These are phyloP conservation scores for Eristalis arbustorum DNA, from an alignment of 2,888 invertebrate genomes.

Conservation along the genomic window DNA sequence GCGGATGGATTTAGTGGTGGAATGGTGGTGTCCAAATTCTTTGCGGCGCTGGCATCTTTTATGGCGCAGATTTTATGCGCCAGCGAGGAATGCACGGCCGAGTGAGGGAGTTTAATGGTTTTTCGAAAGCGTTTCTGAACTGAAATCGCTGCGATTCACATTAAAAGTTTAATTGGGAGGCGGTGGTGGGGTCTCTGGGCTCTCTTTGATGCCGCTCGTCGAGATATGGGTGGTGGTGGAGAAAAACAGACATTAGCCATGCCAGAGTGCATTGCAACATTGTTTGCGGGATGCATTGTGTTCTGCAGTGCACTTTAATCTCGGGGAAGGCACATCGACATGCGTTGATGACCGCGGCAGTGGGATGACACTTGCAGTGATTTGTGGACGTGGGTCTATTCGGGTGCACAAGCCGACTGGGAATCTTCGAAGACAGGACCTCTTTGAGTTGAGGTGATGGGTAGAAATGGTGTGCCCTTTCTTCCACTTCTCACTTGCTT, in stretches of 20 bases:
- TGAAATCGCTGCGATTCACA: neutral
- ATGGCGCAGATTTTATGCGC: neutral
- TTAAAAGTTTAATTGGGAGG: neutral
- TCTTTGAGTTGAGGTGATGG: too few species aligned
- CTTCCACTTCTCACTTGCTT: too few species aligned
- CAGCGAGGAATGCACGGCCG: neutral
- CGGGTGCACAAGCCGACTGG: too few species aligned
- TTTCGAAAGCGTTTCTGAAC: neutral
- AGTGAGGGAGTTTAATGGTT: neutral
- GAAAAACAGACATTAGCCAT: neutral
- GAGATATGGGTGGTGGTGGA: neutral
- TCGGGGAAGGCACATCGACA: neutral
- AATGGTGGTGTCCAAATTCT: slow-evolving; percentile 18
- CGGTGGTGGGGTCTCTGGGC: neutral
- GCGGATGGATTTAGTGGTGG: slow-evolving; percentile 23
- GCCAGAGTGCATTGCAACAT: neutral
- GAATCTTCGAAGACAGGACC: too few species aligned
- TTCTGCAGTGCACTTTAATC: neutral
- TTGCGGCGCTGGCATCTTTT: neutral
- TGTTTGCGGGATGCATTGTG: neutral
- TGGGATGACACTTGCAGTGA: neutral
- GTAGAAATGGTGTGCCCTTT: too few species aligned
- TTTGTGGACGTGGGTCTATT: too few species aligned
- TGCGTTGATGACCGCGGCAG: neutral
- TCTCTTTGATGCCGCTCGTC: neutral